Evolutionary conservation across 2,113 vertebrate genomes (phyloP), one percentile per base, ranked within the genome.

Genomic region (Dasypus novemcinctus): DNA sequence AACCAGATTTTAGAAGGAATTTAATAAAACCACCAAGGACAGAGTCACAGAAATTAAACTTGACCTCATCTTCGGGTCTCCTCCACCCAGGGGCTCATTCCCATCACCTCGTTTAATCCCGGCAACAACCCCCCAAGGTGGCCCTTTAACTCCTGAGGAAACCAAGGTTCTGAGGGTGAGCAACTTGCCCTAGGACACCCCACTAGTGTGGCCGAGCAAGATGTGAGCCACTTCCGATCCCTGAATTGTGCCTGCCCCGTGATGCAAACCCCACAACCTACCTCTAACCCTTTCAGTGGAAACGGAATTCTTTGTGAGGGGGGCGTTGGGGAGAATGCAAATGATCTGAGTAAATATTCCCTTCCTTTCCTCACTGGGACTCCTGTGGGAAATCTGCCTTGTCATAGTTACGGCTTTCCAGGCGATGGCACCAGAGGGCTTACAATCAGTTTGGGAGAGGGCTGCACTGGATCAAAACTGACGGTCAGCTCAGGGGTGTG

Each of bases 351-450:
- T 31, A 21, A 27, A 36, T 15, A 11, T 13, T 88, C 6, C 10
- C n/a, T 41, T 43, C 29, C 38, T 61, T 29, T 59, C n/a, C 46
- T 43, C 15, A 5, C 9, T 13, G 20, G 15, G 63, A 74, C 1
- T 31, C 1, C 0, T 9, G 1, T 27, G 69, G 36, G 20, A 86
- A 85, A 41, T 43, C 1, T 7, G 6, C 20, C 17, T 23, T 89
- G 72, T 23, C 12, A 21, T 94, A 29, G 78, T 20, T 23, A 29
- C 4, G 41, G 4, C 10, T 83, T 59, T 95, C 96, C 97, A 92
- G 93, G 13, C 95, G 96, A 72, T 97, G 97, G 97, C 91, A 31
- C 91, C 91, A 97, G 86, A 97, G 15, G 97, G 82, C 93, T 93
- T 38, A 71, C 18, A 96, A 96, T 94, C 41, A 0, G n/a, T 33